Base-by-base conservation (phyloP, 2,797 vertebrate genomes). In the Gallinago nigripennis region DNA sequence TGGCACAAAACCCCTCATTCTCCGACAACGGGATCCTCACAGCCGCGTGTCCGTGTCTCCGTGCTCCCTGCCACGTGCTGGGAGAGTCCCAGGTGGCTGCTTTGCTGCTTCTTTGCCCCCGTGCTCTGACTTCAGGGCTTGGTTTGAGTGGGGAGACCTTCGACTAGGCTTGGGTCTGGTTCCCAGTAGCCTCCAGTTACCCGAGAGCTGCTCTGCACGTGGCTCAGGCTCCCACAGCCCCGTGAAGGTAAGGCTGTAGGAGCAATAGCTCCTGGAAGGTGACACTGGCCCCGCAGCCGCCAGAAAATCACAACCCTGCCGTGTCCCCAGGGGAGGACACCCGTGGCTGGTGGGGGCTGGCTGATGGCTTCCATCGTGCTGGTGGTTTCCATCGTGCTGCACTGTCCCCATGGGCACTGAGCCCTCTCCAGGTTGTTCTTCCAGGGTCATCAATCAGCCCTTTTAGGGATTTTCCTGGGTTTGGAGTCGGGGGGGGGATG, bases 361-460 rank as follows among this genome's bases (percentile, higher is more conserved):
- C 13, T 27, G 17, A 12, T 9, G 43, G 43, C 19, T 45, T 19
- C 43, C 43, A 20, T 45, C 9, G 3, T 45, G 43, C 19, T 45
- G 43, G 43, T 45, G 71, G 33, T 48, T 60, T 60, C 65, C 16
- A 6, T 50, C 23, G 0, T 8, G 4, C 17, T 3, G 2, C 5
- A 1, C 6, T 31, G 25, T 8, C 58, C 45, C 7, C 3, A 0
- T 3, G 0, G 48, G 60, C 10, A n/a, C 53, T 41, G 8, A 9
- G 6, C 15, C 14, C 41, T 37, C 64, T 50, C 30, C 50, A 18
- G 68, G 68, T 33, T n/a, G 46, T 61, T 54, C 15, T 31, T 21
- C n/a, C 2, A 12, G 39, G 60, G 30, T 45, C 46, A 6, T 12
- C 16, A 30, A 5, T 12, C 16, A 30, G 24, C 39, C 60, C 25